Percentiles rank a stretch among this genome's conserved stretches.
Evolutionary conservation across 1,140 invertebrate species (phyloP).

Genomic region (Ooceraea biroi): DNA sequence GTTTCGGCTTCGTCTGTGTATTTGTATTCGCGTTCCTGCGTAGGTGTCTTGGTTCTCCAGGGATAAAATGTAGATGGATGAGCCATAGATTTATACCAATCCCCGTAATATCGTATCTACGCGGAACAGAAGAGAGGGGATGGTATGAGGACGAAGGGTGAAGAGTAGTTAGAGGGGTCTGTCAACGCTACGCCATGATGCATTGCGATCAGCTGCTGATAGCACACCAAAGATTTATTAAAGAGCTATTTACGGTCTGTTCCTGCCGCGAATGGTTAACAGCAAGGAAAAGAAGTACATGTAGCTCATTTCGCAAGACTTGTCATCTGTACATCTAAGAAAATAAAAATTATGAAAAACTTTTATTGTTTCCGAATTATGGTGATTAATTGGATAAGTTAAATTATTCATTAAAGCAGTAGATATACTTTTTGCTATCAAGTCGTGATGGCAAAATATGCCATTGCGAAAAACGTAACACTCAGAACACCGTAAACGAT

Average conservation of each 20-base stretch:
- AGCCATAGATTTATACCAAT: conserved; percentile 83
- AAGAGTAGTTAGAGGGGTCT: conserved; percentile 79
- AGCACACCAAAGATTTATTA: conserved; percentile 81
- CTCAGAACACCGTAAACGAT: conserved; percentile 57
- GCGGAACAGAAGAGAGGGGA: conserved; percentile 64
- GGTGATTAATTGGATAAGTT: neutral
- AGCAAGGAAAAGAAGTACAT: conserved; percentile 37
- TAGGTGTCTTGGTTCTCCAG: conserved; percentile 68
- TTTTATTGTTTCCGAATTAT: neutral
- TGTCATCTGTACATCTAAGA: neutral
- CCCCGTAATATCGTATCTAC: conserved; percentile 82
- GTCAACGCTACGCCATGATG: conserved; percentile 82
- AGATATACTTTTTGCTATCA: neutral
- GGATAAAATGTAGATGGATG: conserved; percentile 85
- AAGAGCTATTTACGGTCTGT: conserved; percentile 74
- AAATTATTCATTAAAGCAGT: conserved; percentile 3
- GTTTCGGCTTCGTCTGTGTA: conserved; percentile 19
- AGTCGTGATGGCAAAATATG: conserved; percentile 23
- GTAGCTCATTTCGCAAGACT: neutral
- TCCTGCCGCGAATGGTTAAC: conserved; percentile 44
- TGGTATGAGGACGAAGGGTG: conserved; percentile 70
- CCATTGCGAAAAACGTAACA: conserved; percentile 16
- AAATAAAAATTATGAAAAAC: neutral
- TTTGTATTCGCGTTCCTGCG: conserved; percentile 45
- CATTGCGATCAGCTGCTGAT: conserved; percentile 84